phyloP scores from a whole-genome alignment of 1,140 invertebrate species.

The Polypedilum vanderplanki region DNA sequence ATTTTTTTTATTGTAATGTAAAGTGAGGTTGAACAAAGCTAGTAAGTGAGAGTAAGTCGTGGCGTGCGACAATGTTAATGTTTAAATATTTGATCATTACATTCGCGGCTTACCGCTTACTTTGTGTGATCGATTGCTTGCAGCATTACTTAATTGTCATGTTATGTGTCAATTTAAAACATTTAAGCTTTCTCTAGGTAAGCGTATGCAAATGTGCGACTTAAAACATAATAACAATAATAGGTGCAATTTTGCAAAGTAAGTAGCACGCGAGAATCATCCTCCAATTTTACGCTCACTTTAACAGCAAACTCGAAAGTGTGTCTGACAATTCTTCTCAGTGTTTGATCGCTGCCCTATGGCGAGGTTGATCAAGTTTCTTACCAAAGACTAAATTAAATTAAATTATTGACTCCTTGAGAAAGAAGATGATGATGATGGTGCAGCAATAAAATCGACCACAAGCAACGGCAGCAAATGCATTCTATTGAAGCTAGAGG shows the following conservation, averaged over 20 bases:
- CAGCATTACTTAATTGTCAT: conserved; percentile 19
- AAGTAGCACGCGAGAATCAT: background rate
- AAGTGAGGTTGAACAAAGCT: background rate
- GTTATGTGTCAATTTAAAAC: background rate
- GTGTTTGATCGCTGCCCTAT: background rate
- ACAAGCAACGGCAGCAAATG: background rate
- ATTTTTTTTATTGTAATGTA: background rate
- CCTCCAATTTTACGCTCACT: background rate
- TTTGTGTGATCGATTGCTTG: conserved; percentile 4
- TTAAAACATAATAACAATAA: background rate
- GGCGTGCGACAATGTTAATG: conserved; percentile 1
- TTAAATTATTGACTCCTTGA: background rate
- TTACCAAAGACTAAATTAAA: background rate
- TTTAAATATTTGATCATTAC: conserved; percentile 11
- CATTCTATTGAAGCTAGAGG: background rate
- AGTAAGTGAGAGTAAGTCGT: background rate
- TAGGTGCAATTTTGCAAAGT: background rate
- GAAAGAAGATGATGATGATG: background rate
- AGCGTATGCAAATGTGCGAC: background rate
- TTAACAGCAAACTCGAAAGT: background rate
- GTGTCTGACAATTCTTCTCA: background rate
- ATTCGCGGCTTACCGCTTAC: conserved; percentile 16
- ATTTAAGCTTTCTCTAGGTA: background rate
- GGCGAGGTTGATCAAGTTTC: conserved; percentile 4
- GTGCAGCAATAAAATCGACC: no score